Base-by-base conservation (phyloP, 1,140 invertebrate genomes). In the Palaemon carinicauda region DNA sequence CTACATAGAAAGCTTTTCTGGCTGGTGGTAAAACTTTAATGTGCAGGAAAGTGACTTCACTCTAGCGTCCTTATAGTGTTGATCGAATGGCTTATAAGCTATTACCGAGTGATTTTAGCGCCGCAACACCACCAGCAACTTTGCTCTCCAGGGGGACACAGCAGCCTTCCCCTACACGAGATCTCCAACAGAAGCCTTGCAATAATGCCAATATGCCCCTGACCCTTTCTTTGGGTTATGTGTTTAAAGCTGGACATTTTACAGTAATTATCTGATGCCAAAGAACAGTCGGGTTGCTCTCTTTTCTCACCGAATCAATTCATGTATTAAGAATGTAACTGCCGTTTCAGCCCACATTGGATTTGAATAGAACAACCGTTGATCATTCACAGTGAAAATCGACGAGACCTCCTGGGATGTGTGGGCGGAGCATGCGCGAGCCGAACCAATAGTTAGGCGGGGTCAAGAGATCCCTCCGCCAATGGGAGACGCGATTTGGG, bases 361-460 rank as follows among this genome's bases (percentile, higher is more conserved):
- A 86, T 86, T 86, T 86, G 84, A 86, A 86, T 86, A 80, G 84
- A 86, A 86, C 84, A 86, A 86, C 84, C 77, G 84, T 86, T 86
- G 84, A 80, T 86, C 84, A 80, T 71, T 86, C 77, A 80, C 84
- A 69, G 84, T 80, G 84, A 80, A 86, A 86, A 86, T 73, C 77
- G 77, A 80, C 85, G 79, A n/a, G n/a, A n/a, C n/a, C n/a, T n/a
- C n/a, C n/a, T n/a, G n/a, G n/a, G n/a, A n/a, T n/a, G n/a, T n/a
- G n/a, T n/a, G 85, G 85, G 85, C 51, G 85, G 78, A 82, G 85
- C 85, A 81, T 81, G 80, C 85, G 85, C 85, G 33, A 24, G 69
- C 33, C 12, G 3, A 69, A 14, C 77, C 27, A 19, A 27, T 15
- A 24, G 69, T 2, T 17, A 80, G 83, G 85, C 69, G 80, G 85